phyloP scores from a whole-genome alignment of 2,888 invertebrate species.

The Parascotia fuliginaria region DNA sequence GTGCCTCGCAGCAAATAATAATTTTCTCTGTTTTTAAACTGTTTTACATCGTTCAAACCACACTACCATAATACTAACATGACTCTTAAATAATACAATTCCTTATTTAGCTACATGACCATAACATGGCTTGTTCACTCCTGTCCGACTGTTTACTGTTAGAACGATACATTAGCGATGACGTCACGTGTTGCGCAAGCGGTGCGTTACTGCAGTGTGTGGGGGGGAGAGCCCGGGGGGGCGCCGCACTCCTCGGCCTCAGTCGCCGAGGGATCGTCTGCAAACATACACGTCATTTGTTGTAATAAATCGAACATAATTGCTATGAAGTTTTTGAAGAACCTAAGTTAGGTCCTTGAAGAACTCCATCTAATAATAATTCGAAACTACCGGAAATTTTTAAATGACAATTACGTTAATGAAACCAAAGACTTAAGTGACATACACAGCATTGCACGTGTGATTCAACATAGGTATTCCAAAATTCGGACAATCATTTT shows the following conservation, averaged over 20 bases:
- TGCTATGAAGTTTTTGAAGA: neutral
- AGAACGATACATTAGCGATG: conserved; percentile 37
- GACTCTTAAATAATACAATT: neutral
- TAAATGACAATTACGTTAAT: too few relatives aligned
- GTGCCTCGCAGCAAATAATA: too few relatives aligned
- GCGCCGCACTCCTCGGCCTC: conserved; percentile 72
- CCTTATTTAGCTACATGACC: neutral
- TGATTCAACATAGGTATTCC: too few relatives aligned
- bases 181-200: conserved; percentile 32
- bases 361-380: too few relatives aligned
- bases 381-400: too few relatives aligned
- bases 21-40: neutral
- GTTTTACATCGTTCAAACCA: neutral
- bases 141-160: conserved; percentile 8
- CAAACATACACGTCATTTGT: conserved; percentile 6
- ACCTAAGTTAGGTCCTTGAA: neutral
- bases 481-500: too few relatives aligned
- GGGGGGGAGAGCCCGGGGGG: conserved; percentile 26
- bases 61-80: neutral
- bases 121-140: neutral
- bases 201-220: conserved; percentile 24
- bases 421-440: too few relatives aligned
- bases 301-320: neutral
- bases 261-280: conserved; percentile 88
- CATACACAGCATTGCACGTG: too few relatives aligned